phyloP scores from a whole-genome alignment of 2,113 vertebrate genomes.

The Saccopteryx bilineata region DNA sequence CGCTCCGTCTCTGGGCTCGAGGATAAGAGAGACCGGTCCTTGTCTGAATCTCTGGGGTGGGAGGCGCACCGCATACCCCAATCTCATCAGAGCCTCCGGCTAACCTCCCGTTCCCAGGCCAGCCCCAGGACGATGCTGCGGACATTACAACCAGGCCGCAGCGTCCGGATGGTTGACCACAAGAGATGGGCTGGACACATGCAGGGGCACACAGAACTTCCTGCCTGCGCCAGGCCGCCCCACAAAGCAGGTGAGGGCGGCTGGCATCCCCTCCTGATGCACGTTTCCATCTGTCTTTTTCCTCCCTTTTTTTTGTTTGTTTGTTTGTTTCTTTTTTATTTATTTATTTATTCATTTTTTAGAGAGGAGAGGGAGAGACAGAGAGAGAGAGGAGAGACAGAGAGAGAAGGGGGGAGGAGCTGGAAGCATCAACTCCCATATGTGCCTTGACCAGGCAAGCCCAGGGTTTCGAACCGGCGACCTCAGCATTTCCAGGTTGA shows the following conservation, averaged over 20 bases:
- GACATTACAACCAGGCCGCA: neutral
- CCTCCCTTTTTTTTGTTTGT: too few species aligned
- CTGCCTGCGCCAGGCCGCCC: neutral
- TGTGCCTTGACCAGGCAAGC: too few species aligned
- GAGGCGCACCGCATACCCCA: neutral
- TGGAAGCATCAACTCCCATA: too few species aligned
- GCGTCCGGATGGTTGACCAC: neutral
- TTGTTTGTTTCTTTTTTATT: too few species aligned
- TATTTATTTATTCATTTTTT: too few species aligned
- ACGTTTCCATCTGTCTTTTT: neutral
- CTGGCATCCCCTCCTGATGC: neutral
- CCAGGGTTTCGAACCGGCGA: too few species aligned
- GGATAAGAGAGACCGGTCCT: too few species aligned
- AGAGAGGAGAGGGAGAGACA: too few species aligned
- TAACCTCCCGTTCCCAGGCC: neutral
- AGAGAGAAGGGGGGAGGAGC: too few species aligned
- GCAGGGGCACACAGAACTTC: neutral
- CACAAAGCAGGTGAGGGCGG: neutral
- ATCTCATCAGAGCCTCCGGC: neutral
- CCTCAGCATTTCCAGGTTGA: too few species aligned
- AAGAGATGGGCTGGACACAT: neutral
- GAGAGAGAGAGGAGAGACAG: too few species aligned
- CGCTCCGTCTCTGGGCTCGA: too few species aligned
- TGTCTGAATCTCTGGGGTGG: neutral
- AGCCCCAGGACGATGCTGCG: neutral